Conservation (phyloP, 2,113 vertebrate species). For the Sorex araneus region DNA sequence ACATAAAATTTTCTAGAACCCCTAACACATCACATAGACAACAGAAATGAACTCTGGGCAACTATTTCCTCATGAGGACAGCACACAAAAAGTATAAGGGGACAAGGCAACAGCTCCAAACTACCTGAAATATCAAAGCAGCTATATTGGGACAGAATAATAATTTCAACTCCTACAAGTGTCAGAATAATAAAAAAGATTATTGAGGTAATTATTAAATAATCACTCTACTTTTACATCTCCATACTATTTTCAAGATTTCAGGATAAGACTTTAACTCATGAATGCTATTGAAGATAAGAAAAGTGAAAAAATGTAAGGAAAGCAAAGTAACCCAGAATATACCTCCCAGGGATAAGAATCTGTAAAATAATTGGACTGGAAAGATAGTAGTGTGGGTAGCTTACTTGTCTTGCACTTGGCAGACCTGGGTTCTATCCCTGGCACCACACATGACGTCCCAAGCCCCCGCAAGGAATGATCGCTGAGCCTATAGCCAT, state of each 20-base stretch:
- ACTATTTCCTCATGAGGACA: slow-evolving; percentile 10
- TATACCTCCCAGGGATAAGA: neutral
- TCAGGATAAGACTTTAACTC: too few species aligned
- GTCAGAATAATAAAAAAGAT: slow-evolving; percentile 62
- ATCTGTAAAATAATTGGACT: neutral
- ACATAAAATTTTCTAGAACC: slow-evolving; percentile 70
- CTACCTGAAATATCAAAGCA: slow-evolving; percentile 43
- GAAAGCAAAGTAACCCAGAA: slow-evolving; percentile 31
- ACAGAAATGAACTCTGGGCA: slow-evolving; percentile 62
- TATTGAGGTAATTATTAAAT: slow-evolving; percentile 44
- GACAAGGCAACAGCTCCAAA: slow-evolving; percentile 56
- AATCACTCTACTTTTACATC: slow-evolving; percentile 59
- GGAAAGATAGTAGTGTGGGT: too few species aligned
- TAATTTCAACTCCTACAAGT: slow-evolving; percentile 67
- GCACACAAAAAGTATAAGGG: neutral
- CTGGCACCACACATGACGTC: too few species aligned
- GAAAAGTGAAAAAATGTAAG: neutral
- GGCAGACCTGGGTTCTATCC: too few species aligned
- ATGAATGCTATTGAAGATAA: neutral
- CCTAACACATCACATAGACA: slow-evolving; percentile 55
- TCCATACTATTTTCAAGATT: neutral
- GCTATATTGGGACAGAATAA: slow-evolving; percentile 17
- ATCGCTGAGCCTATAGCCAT: too few species aligned
- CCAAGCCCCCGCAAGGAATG: too few species aligned
- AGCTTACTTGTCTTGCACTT: too few species aligned